These are phyloP conservation scores for Tetramorium simillimum DNA, from an alignment of 1,140 invertebrate species.

Conservation along the genomic window DNA sequence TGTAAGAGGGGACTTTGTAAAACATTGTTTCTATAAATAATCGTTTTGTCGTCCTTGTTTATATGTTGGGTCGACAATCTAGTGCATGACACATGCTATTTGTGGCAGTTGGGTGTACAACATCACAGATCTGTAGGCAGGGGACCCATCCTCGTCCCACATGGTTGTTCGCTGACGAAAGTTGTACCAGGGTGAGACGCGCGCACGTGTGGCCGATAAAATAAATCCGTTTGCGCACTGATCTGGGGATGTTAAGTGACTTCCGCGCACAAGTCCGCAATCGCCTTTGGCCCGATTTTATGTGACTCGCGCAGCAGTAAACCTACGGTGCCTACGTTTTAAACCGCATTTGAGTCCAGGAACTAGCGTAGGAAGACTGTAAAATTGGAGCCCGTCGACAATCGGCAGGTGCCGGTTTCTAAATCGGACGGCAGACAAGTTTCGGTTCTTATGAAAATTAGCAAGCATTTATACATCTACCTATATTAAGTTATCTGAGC, in stretches of 20 bases:
- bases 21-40: not conserved
- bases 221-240: constrained; percentile 55
- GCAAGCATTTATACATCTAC: not conserved
- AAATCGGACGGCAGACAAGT: not conserved
- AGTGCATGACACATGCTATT: not conserved
- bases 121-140: not conserved
- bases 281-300: constrained; percentile 55
- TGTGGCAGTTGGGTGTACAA: not conserved
- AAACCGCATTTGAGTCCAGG: constrained; percentile 39
- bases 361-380: constrained; percentile 40
- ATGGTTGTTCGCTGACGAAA: constrained; percentile 16
- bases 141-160: constrained; percentile 25
- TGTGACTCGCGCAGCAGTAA: constrained; percentile 56
- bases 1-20: not conserved
- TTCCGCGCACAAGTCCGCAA: constrained; percentile 4
- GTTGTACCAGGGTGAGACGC: constrained; percentile 25
- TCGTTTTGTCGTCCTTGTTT: not conserved
- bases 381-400: constrained; percentile 23
- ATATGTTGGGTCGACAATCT: not conserved
- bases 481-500: too few species aligned
- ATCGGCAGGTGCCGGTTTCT: constrained; percentile 57
- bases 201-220: constrained; percentile 59
- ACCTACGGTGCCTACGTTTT: constrained; percentile 60
- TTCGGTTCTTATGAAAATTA: not conserved
- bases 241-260: constrained; percentile 59